phyloP scores from a whole-genome alignment of 2,888 invertebrate genomes.

The Cecidostiba fungosa region DNA sequence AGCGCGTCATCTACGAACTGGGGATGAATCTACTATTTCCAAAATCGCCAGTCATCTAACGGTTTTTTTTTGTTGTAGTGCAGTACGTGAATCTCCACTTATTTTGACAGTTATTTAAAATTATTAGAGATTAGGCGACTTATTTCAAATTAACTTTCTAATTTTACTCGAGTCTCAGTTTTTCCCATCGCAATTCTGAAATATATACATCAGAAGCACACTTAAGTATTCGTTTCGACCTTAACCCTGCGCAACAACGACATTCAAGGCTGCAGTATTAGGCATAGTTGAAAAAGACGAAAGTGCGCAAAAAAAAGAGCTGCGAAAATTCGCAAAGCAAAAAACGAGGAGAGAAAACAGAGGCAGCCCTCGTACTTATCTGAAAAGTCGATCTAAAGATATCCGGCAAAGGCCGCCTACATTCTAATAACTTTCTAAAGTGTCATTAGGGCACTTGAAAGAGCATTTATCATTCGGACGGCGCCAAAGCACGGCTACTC shows the following conservation, averaged over 20 bases:
- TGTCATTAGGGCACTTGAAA: constrained; percentile 45
- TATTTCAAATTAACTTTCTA: no score
- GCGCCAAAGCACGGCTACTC: background rate
- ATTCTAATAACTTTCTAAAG: constrained; percentile 53
- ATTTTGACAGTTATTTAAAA: no score
- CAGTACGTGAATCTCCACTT: no score
- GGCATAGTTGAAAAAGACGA: no score
- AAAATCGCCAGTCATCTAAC: background rate
- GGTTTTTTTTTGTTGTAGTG: background rate
- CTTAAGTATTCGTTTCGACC: no score
- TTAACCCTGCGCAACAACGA: no score
- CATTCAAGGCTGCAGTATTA: no score
- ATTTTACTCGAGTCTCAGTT: no score
- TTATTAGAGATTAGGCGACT: no score
- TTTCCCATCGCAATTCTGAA: no score
- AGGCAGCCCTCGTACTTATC: background rate
- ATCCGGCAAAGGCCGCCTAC: background rate
- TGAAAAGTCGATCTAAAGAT: background rate
- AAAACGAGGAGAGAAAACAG: background rate
- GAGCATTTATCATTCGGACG: constrained; percentile 47
- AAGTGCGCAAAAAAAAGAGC: background rate
- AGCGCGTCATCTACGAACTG: background rate
- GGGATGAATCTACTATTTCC: background rate
- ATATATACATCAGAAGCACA: no score
- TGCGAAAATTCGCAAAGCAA: background rate